Base-by-base conservation (phyloP, 2,797 vertebrate genomes). In the Antennarius maculatus region DNA sequence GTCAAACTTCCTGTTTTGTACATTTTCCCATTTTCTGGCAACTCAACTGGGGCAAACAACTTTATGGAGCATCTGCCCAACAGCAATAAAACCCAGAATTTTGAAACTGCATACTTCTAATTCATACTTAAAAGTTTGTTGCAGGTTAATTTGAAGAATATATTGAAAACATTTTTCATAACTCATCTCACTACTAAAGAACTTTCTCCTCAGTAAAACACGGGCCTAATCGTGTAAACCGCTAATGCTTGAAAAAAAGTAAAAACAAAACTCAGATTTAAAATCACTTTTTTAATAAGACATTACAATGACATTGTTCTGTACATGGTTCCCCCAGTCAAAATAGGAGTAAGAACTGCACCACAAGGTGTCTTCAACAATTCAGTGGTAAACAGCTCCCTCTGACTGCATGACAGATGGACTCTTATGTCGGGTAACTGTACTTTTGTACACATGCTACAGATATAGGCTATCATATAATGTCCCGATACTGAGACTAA, bases 211-310 rank as follows among this genome's bases (percentile, higher is more conserved):
- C 29, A 0, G 3, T 6, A 1, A 46, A 34, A 50, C n/a, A 50
- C 5, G 8, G 34, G 10, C 15, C 43, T 28, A 12, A 9, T 52
- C 28, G 52, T 0, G 0, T 23, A 59, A 59, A 57, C 34, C 43
- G 8, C 5, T 50, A 27, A 46, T 61, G 45, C 13, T 47, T 27
- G 79, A 74, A 74, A 81, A 85, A 81, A 23, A 47, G 10, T 9
- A 57, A 39, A 31, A 23, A 49, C 66, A 91, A 76, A 87, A 12
- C 85, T 59, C 71, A 79, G 75, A 83, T 81, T 92, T 93, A 91
- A 93, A 94, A 93, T 93, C 87, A 92, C 91, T 92, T 93, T 90
- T 95, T 92, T 94, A 93, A 94, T 94, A 94, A 90, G 91, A 93
- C 91, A 92, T 92, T 93, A 92, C 93, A 94, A 91, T 93, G 91